Evolutionary conservation across 2,797 vertebrate genomes (phyloP).

Genomic region (Anguilla obscura): DNA sequence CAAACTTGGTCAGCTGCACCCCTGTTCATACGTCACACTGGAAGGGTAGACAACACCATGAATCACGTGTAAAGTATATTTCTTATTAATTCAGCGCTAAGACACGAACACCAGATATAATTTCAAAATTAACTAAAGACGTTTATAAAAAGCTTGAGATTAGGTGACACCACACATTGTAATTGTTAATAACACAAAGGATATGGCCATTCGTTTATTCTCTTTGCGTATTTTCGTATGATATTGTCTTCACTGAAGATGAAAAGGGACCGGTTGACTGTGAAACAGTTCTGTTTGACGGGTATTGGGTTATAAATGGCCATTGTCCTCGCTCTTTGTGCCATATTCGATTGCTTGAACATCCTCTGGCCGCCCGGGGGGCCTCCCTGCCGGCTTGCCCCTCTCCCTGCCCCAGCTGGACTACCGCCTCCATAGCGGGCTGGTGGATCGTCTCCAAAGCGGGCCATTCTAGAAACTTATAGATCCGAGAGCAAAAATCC

Average conservation of each 20-base stretch:
- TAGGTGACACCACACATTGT: constrained; percentile 16
- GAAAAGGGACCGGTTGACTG: constrained; percentile 96
- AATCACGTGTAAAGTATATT: background rate
- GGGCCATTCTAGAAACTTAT: constrained; percentile 82
- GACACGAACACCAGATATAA: background rate
- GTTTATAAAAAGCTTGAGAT: background rate
- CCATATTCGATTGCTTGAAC: constrained; percentile 90
- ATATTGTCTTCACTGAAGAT: constrained; percentile 97
- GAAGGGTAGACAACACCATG: background rate
- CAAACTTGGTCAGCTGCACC: constrained; percentile 29
- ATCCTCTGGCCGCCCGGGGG: constrained; percentile 79
- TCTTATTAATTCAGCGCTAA: background rate
- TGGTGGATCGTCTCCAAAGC: constrained; percentile 89
- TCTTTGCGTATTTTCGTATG: constrained; percentile 97
- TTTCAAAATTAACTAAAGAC: constrained; percentile 17
- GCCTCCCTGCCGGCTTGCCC: constrained; percentile 73
- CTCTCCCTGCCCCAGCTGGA: constrained; percentile 75
- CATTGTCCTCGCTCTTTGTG: constrained; percentile 95
- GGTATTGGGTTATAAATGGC: constrained; percentile 97
- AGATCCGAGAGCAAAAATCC: constrained; percentile 72
- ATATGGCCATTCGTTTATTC: constrained; percentile 99
- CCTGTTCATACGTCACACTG: constrained; percentile 9
- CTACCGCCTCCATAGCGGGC: constrained; percentile 85
- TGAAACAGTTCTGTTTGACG: constrained; percentile 95
- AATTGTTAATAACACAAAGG: constrained; percentile 62